Percentiles rank a stretch among this genome's conserved stretches.
These are phyloP conservation scores for Leptosomus discolor DNA, from an alignment of 2,113 vertebrate genomes.

Conservation along the genomic window DNA sequence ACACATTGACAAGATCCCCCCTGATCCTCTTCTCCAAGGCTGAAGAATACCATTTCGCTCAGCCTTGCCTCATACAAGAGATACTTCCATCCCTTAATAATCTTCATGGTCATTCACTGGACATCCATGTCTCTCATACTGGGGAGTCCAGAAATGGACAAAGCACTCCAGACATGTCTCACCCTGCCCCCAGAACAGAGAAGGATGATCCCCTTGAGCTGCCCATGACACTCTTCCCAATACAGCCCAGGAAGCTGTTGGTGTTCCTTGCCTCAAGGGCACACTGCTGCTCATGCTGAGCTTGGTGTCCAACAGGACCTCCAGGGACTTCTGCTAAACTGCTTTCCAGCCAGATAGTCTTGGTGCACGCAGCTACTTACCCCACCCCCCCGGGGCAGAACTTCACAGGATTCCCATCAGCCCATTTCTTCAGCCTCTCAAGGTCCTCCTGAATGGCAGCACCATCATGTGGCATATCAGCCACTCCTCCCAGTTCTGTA, in stretches of 20 bases:
- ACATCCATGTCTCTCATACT: neutral
- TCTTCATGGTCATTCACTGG: neutral
- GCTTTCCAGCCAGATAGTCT: neutral
- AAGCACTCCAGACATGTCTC: neutral
- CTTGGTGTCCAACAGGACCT: neutral
- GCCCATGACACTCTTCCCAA: neutral
- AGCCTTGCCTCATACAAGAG: neutral
- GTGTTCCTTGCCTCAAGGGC: neutral
- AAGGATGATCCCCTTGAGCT: neutral
- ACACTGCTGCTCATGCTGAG: neutral
- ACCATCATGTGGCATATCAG: neutral
- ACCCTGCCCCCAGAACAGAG: rapidly evolving
- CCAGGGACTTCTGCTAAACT: neutral
- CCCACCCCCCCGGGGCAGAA: neutral
- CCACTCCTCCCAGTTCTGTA: neutral
- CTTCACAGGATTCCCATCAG: neutral
- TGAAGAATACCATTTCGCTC: neutral
- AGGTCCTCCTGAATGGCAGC: neutral
- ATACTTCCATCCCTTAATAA: neutral
- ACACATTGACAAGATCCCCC: neutral
- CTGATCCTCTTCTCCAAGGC: neutral
- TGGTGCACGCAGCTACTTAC: neutral
- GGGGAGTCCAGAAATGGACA: neutral
- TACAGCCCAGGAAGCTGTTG: neutral
- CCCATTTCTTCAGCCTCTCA: neutral